phyloP scores from a whole-genome alignment of 2,113 vertebrate species.

The Cisticola juncidis region DNA sequence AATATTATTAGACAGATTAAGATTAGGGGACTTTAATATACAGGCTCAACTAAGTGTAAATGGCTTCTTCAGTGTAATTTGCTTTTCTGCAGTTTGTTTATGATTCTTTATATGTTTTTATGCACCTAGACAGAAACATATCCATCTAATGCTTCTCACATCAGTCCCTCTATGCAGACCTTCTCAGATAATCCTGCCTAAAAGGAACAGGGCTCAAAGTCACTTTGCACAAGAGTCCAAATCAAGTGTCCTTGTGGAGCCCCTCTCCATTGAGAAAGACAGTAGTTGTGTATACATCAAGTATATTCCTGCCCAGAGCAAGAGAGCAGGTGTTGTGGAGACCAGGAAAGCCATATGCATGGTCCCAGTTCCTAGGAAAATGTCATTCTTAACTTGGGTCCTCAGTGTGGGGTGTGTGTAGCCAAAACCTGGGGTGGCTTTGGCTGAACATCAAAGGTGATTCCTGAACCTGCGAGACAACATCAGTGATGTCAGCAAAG shows the following conservation, averaged over 20 bases:
- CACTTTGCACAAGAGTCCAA: background rate
- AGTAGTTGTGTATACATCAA: background rate
- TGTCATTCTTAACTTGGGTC: background rate
- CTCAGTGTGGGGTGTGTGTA: background rate
- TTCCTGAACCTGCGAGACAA: background rate
- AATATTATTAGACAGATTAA: background rate
- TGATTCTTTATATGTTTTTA: background rate
- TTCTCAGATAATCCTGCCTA: background rate
- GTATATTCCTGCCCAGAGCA: background rate
- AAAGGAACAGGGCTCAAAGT: background rate
- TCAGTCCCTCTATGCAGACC: background rate
- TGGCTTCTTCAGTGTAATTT: background rate
- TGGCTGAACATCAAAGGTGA: slow-evolving; percentile 19
- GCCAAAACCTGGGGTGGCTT: slow-evolving; percentile 12
- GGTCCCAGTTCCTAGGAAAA: background rate
- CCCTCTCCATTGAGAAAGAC: background rate
- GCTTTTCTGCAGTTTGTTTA: background rate
- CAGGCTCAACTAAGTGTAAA: background rate
- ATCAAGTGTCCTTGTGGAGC: background rate
- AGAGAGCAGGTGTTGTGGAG: background rate
- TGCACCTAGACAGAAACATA: background rate
- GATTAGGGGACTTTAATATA: background rate
- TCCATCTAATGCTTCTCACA: background rate
- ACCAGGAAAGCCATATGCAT: background rate
- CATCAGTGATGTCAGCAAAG: slow-evolving; percentile 1